A percentile compares a stretch with the other conserved stretches of the same genome.
Conservation (phyloP, 1,140 invertebrate species). For the Cotesia typhae region DNA sequence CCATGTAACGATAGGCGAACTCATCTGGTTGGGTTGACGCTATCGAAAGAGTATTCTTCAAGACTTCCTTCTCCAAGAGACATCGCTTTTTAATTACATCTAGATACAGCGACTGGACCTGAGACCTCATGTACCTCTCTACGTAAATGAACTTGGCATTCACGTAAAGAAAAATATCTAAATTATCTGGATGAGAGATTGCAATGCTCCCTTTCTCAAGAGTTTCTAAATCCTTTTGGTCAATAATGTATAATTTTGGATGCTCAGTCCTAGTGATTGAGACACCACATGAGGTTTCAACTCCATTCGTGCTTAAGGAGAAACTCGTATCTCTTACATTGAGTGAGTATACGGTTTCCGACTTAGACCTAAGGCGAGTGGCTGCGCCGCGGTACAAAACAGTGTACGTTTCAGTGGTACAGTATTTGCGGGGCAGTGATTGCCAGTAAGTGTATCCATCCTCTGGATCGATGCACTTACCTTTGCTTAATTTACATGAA, state of each 20-base stretch:
- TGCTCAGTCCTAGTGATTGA: conserved; percentile 38
- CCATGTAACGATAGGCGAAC: no score
- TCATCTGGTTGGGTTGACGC: no score
- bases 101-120: conserved; percentile 24
- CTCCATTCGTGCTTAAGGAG: conserved; percentile 17
- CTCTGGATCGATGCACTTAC: conserved; percentile 32
- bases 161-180: conserved; percentile 39
- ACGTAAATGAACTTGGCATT: conserved; percentile 38
- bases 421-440: conserved; percentile 17
- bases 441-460: conserved; percentile 39
- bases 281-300: no score
- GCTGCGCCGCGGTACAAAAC: conserved; percentile 33
- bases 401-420: conserved; percentile 27
- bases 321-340: conserved; percentile 31
- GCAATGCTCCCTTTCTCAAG: conserved; percentile 37
- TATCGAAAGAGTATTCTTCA: no score
- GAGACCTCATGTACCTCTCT: conserved; percentile 24
- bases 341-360: conserved; percentile 34
- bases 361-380: conserved; percentile 25
- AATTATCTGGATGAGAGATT: conserved; percentile 1
- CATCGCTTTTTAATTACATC: conserved; percentile 13
- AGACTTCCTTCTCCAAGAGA: conserved; percentile 26
- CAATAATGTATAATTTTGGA: conserved; percentile 42
- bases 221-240: conserved; percentile 1
- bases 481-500: conserved; percentile 29